Conservation (phyloP, 2,797 vertebrate genomes). For the Brachyrhaphis roseni region DNA sequence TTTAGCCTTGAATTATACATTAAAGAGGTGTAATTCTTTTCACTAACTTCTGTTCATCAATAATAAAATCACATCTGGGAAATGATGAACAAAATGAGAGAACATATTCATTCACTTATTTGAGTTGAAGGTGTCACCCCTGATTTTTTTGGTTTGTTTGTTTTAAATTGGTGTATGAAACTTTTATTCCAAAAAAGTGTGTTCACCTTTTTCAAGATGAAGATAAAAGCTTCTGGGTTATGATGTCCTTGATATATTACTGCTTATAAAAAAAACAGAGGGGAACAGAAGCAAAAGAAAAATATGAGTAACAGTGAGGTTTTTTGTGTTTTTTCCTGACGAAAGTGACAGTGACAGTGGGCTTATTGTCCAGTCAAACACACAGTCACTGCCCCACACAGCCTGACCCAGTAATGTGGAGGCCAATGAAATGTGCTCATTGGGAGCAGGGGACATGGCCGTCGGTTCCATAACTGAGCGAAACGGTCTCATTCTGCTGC, state of each 20-base stretch:
- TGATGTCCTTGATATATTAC: background rate
- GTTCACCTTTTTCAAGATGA: background rate
- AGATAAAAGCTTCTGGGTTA: background rate
- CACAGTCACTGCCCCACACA: conserved; percentile 48
- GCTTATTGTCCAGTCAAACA: conserved; percentile 80
- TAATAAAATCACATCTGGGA: too few species aligned
- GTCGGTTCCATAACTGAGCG: conserved; percentile 63
- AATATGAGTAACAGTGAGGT: background rate
- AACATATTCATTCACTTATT: too few species aligned
- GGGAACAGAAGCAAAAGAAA: conserved; percentile 17
- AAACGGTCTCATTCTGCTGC: conserved; percentile 70
- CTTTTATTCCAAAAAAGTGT: background rate
- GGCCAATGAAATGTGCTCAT: conserved; percentile 74
- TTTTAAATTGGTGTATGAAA: background rate
- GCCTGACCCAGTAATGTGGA: conserved; percentile 65
- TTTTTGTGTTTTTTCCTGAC: conserved; percentile 37
- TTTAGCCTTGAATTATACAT: too few species aligned
- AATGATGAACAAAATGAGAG: too few species aligned
- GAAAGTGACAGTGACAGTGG: conserved; percentile 75
- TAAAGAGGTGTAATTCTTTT: too few species aligned
- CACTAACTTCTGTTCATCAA: too few species aligned
- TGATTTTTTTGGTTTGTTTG: background rate
- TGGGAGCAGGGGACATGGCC: conserved; percentile 59
- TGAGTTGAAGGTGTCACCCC: too few species aligned
- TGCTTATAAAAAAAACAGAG: background rate